These are phyloP conservation scores for Procavia capensis DNA, from an alignment of 2,113 vertebrate genomes.

Conservation along the genomic window DNA sequence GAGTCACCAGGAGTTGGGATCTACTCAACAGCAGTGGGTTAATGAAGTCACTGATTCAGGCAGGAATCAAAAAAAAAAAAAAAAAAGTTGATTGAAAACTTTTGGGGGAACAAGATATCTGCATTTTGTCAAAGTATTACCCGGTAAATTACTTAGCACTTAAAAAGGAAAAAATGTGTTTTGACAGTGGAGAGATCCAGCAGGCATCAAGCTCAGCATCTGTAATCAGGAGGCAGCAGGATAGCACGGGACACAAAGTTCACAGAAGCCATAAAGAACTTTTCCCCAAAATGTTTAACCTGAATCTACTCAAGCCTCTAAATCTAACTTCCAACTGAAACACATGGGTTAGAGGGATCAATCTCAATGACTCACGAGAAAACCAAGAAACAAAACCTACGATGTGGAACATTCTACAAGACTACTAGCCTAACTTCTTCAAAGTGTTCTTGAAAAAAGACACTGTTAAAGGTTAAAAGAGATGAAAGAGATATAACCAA, in stretches of 20 bases:
- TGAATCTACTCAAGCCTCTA: background rate
- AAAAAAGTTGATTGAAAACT: background rate
- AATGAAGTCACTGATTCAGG: background rate
- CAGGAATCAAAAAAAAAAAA: conserved; percentile 15
- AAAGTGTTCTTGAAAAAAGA: background rate
- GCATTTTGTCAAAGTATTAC: conserved; percentile 12
- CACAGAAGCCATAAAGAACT: background rate
- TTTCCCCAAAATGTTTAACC: conserved; percentile 1
- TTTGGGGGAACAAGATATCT: background rate
- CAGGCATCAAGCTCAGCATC: background rate
- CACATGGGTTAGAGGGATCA: background rate
- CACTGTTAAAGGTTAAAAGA: background rate
- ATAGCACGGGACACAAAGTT: background rate
- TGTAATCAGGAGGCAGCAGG: background rate
- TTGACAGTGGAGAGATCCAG: background rate
- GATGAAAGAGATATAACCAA: background rate
- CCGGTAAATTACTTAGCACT: background rate
- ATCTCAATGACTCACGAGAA: background rate
- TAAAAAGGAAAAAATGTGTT: background rate
- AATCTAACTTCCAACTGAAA: conserved; percentile 2
- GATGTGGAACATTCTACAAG: background rate
- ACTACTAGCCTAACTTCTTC: background rate
- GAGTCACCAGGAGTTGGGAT: too few species aligned
- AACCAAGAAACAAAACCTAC: background rate
- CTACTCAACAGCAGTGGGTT: too few species aligned